Evolutionary conservation across 2,113 vertebrate species (phyloP), one percentile per base, ranked within the genome.

Genomic region (Hyperopisus bebe): DNA sequence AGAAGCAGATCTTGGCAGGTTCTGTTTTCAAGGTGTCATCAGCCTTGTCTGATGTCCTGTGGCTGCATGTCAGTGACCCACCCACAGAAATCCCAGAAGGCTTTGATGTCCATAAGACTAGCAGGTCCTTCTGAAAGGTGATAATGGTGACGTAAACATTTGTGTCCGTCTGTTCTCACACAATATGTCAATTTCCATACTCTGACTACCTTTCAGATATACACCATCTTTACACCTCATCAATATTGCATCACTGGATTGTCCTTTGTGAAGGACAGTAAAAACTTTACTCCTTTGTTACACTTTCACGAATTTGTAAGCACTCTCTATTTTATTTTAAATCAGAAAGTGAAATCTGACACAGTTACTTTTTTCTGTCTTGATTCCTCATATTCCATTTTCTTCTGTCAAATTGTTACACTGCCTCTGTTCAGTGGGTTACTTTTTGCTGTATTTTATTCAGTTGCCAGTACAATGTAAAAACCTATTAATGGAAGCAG

Each of bases 391-490:
- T 15, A 24, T 24, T 21, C 74, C 3, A 46, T 53, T 53, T 74
- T 24, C 47, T 55, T 55, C 47, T 87, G 50, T 55, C n/a, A 86
- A 50, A 51, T 31, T 51, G 10, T 27, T 31, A 42, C 82, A 84
- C 24, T 83, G 39, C 17, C 82, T 46, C 48, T 44, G 88, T 55
- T 83, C 17, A 83, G 74, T 15, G 35, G 15, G 35, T 13, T 80
- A 42, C 74, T 39, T 77, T 13, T 48, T 50, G 11, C 27, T 47
- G 13, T 77, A 44, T 27, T 82, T 55, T 21, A 50, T 86, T 44
- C 21, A 47, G 82, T 89, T 66, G 44, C 55, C 39, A 66, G 85
- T 21, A 66, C 31, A 48, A 90, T 31, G 58, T 90, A 44, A 80
- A 87, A 42, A 46, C 47, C 21, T 87, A 5, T 90, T 77, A 21